phyloP scores from a whole-genome alignment of 2,113 vertebrate genomes.

The Cebidichthys violaceus region DNA sequence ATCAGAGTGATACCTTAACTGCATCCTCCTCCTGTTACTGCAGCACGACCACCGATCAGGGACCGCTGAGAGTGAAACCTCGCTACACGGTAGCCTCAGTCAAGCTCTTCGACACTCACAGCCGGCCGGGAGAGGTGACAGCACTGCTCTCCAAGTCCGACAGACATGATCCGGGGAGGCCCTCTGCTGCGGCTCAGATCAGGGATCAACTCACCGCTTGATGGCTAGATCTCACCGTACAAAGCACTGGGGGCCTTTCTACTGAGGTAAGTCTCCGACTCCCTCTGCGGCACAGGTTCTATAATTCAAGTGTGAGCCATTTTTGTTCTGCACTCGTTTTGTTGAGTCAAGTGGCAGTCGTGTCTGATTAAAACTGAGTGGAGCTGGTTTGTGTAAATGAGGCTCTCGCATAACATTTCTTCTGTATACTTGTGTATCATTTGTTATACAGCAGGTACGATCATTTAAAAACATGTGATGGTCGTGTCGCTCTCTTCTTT shows the following conservation, averaged over 20 bases:
- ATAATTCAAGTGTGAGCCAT: conserved; percentile 37
- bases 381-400: conserved; percentile 59
- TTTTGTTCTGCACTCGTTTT: conserved; percentile 34
- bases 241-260: conserved; percentile 78
- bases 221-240: conserved; percentile 79
- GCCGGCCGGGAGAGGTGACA: conserved; percentile 54
- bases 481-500: conserved; percentile 1
- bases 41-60: conserved; percentile 39
- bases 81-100: conserved; percentile 33
- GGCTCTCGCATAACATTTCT: conserved; percentile 21
- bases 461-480: conserved; percentile 12
- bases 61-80: conserved; percentile 46
- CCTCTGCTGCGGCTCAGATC: conserved; percentile 58
- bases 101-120: conserved; percentile 48
- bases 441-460: conserved; percentile 1
- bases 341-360: conserved; percentile 61
- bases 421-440: conserved; percentile 16
- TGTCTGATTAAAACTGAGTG: conserved; percentile 69
- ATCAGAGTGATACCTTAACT: conserved; percentile 30
- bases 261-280: conserved; percentile 71
- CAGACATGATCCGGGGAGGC: conserved; percentile 71
- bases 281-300: conserved; percentile 28
- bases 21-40: conserved; percentile 22
- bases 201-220: conserved; percentile 61
- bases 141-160: conserved; percentile 52